Evolutionary conservation across 2,113 vertebrate genomes (phyloP).

Genomic region (Ptilonorhynchus violaceus): DNA sequence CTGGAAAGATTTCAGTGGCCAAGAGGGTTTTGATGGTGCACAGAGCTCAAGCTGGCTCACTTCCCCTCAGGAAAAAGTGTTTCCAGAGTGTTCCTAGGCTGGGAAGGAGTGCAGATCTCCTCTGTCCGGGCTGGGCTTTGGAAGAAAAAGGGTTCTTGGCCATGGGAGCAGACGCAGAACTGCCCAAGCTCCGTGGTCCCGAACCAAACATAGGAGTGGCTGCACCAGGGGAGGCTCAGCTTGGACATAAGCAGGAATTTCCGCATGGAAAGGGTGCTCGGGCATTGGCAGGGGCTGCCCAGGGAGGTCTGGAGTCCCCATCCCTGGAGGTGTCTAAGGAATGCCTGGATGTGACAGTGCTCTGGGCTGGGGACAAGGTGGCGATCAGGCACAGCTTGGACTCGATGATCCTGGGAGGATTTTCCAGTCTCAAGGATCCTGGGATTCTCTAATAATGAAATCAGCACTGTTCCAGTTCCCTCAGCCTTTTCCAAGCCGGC

Average conservation of each 20-base stretch:
- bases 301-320: not conserved
- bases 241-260: too few relatives aligned
- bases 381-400: accelerated
- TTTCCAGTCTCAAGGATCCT: not conserved
- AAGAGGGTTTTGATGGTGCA: not conserved
- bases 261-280: too few relatives aligned
- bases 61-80: not conserved
- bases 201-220: not conserved
- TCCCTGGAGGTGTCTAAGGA: not conserved
- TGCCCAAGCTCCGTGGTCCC: not conserved
- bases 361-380: not conserved
- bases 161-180: not conserved
- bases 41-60: not conserved
- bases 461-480: not conserved
- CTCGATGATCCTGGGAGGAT: not conserved
- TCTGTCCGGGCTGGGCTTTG: not conserved
- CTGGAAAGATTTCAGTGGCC: not conserved
- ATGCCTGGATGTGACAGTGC: accelerated
- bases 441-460: not conserved
- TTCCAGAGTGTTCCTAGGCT: not conserved
- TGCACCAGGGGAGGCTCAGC: too few relatives aligned
- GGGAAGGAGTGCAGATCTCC: not conserved
- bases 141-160: not conserved
- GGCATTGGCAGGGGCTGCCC: too few relatives aligned
- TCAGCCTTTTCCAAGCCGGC: not conserved